phyloP scores from a whole-genome alignment of 1,140 invertebrate species.

The Portunus trituberculatus region DNA sequence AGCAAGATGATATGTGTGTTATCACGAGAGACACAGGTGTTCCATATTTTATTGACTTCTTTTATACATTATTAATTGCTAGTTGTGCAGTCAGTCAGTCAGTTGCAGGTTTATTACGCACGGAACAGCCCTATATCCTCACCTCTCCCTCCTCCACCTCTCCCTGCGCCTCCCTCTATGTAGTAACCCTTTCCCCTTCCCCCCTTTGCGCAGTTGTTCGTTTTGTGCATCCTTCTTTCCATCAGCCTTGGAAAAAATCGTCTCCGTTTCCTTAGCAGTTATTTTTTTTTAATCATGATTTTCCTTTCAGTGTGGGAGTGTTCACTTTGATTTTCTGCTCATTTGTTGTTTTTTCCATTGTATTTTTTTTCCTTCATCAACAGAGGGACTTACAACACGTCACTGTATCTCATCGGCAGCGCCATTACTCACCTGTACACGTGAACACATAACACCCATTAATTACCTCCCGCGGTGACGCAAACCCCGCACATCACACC shows the following conservation, averaged over 20 bases:
- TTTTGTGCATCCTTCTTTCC: not conserved
- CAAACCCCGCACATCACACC: not conserved
- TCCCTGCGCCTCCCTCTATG: not conserved
- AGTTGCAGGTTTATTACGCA: not conserved
- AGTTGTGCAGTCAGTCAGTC: not conserved
- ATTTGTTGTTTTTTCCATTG: not conserved
- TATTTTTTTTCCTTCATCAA: not conserved
- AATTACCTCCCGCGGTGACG: not conserved
- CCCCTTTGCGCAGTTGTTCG: not conserved
- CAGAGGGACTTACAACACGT: not conserved
- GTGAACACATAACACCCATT: not conserved
- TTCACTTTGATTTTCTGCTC: constrained; percentile 8
- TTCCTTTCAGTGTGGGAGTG: not conserved
- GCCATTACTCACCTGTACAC: not conserved
- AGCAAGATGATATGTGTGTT: constrained; percentile 39
- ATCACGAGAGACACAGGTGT: constrained; percentile 2
- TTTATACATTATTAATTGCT: not conserved
- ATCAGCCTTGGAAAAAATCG: not conserved
- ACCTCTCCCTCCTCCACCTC: not conserved
- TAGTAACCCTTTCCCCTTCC: not conserved
- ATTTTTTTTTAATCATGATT: too few species aligned
- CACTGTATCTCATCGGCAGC: not conserved
- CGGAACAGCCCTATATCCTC: not conserved
- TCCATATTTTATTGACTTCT: not conserved
- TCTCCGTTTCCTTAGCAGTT: not conserved